Conservation (phyloP, 2,113 vertebrate genomes). For the Elaphurus davidianus region DNA sequence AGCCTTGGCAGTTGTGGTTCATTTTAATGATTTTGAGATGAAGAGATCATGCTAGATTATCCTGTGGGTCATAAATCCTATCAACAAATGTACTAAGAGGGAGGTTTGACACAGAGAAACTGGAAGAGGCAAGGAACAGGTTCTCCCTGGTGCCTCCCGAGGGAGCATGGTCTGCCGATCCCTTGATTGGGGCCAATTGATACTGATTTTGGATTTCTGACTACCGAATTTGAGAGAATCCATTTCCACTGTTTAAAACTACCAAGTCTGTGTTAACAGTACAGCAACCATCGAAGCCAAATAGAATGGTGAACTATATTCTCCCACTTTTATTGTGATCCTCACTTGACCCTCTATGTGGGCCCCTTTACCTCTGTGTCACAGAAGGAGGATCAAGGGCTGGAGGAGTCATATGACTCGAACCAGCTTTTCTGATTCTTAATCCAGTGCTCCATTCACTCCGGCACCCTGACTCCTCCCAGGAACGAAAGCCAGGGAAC, state of each 20-base stretch:
- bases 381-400: neutral
- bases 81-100: neutral
- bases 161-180: neutral
- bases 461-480: neutral
- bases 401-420: accelerated
- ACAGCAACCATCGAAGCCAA: neutral
- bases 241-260: neutral
- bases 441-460: neutral
- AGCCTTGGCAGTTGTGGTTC: neutral
- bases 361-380: neutral
- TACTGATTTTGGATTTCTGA: neutral
- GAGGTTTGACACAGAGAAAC: neutral
- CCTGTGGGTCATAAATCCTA: neutral
- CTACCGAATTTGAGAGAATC: neutral
- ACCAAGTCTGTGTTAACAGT: neutral
- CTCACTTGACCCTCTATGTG: neutral
- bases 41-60: neutral
- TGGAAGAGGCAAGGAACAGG: neutral
- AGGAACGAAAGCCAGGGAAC: accelerated
- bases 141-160: neutral
- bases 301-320: neutral
- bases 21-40: neutral
- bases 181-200: neutral
- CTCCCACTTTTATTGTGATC: neutral
- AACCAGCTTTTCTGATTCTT: neutral